Percentiles rank a stretch among this genome's conserved stretches.
Conservation (phyloP, 2,113 vertebrate genomes). For the Eulemur macaco region DNA sequence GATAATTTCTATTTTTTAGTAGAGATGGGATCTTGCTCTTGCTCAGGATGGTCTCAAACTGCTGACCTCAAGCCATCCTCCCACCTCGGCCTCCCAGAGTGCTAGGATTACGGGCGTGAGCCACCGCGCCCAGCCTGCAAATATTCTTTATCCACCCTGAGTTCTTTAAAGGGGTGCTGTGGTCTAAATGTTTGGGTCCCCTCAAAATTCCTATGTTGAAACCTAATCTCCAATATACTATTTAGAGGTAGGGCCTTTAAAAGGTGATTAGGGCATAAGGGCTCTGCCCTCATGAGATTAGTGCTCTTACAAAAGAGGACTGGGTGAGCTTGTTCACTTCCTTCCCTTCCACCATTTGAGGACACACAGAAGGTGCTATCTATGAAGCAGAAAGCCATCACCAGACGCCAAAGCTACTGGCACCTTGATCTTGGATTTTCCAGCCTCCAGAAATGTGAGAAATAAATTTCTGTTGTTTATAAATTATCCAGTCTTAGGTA, state of each 20-base stretch:
- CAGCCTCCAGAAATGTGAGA: neutral
- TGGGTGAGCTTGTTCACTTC: neutral
- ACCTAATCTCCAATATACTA: neutral
- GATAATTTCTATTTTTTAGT: too few species aligned
- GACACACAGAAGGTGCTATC: neutral
- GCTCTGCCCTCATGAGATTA: too few species aligned
- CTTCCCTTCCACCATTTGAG: neutral
- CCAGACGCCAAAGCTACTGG: neutral
- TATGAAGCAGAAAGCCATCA: neutral
- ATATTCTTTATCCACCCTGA: neutral
- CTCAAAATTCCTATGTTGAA: neutral
- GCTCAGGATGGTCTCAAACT: too few species aligned
- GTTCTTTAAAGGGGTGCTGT: neutral
- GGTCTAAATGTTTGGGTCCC: neutral
- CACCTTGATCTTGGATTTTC: neutral
- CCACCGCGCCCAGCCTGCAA: neutral
- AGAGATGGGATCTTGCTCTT: too few species aligned
- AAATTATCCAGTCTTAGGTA: neutral
- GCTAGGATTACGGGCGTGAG: too few species aligned
- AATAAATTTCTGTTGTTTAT: neutral
- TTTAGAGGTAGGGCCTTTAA: neutral
- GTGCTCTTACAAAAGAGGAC: neutral
- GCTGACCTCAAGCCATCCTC: too few species aligned
- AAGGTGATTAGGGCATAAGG: neutral
- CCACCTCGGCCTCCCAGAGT: too few species aligned